phyloP scores from a whole-genome alignment of 2,113 vertebrate genomes.

The Myrmecophaga tridactyla region DNA sequence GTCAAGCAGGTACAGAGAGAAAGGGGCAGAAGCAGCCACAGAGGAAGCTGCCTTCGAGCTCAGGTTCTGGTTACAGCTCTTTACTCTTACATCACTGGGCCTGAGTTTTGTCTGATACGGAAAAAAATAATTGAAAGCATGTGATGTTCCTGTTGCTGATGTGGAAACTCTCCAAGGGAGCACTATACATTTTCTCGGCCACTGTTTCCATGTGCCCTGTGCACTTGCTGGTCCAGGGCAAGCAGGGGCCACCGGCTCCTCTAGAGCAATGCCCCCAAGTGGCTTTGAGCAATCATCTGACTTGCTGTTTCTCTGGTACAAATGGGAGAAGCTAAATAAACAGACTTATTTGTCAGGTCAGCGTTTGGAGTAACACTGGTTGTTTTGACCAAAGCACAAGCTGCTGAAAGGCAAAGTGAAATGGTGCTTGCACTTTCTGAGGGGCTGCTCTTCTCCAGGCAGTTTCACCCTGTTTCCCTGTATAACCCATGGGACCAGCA shows the following conservation, averaged over 20 bases:
- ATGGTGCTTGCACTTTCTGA: not conserved
- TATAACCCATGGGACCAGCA: not conserved
- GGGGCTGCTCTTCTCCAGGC: not conserved
- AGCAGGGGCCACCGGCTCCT: slow-evolving; percentile 70
- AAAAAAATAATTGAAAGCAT: slow-evolving; percentile 83
- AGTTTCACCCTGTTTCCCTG: not conserved
- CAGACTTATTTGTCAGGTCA: slow-evolving; percentile 60
- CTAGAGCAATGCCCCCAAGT: slow-evolving; percentile 51
- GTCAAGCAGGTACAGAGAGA: slow-evolving; percentile 10
- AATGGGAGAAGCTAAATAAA: slow-evolving; percentile 31
- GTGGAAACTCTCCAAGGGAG: slow-evolving; percentile 67
- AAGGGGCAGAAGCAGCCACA: too few species aligned
- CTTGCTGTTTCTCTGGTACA: slow-evolving; percentile 64
- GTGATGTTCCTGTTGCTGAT: slow-evolving; percentile 80
- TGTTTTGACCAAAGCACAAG: not conserved
- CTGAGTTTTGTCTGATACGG: slow-evolving; percentile 74
- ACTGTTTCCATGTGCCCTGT: slow-evolving; percentile 61
- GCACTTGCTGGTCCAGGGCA: slow-evolving; percentile 48
- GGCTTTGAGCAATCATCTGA: slow-evolving; percentile 66
- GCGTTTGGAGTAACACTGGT: slow-evolving; percentile 49
- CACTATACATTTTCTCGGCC: slow-evolving; percentile 76
- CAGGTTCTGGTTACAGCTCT: slow-evolving; percentile 74
- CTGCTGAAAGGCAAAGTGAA: not conserved
- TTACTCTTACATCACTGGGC: slow-evolving; percentile 77
- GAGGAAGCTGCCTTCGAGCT: slow-evolving; percentile 1